These are phyloP conservation scores for Netelia inedita DNA, from an alignment of 2,888 invertebrate species.

Conservation along the genomic window DNA sequence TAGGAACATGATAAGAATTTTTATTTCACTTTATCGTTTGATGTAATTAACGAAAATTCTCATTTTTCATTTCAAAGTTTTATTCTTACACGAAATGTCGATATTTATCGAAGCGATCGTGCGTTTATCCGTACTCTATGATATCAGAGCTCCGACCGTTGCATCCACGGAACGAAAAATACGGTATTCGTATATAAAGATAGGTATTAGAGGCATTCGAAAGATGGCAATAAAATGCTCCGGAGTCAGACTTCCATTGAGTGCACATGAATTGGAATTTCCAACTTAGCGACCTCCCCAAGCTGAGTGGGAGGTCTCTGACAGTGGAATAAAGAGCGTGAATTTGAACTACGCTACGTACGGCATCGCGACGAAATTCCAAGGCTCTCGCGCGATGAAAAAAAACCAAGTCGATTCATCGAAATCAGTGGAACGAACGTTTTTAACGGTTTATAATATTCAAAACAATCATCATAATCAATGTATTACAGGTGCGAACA, in stretches of 20 bases:
- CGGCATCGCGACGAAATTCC: constrained; percentile 40
- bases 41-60: no score
- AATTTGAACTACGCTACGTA: constrained; percentile 46
- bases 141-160: neutral
- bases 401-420: neutral
- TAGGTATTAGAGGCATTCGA: constrained; percentile 41
- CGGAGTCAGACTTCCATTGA: constrained; percentile 40
- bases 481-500: no score
- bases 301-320: constrained; percentile 15
- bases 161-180: constrained; percentile 1
- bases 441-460: neutral
- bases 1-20: no score
- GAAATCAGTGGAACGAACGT: neutral
- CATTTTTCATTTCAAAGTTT: no score
- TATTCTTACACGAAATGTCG: no score
- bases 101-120: no score
- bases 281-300: constrained; percentile 51
- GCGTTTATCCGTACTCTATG: no score
- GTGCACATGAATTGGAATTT: constrained; percentile 61
- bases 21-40: no score
- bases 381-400: constrained; percentile 16
- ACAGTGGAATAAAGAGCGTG: constrained; percentile 52
- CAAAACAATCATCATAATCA: no score
- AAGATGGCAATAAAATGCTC: constrained; percentile 57
- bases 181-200: constrained; percentile 8